Conservation (phyloP, 1,140 invertebrate genomes). For the Phymorhynchus buccinoides region DNA sequence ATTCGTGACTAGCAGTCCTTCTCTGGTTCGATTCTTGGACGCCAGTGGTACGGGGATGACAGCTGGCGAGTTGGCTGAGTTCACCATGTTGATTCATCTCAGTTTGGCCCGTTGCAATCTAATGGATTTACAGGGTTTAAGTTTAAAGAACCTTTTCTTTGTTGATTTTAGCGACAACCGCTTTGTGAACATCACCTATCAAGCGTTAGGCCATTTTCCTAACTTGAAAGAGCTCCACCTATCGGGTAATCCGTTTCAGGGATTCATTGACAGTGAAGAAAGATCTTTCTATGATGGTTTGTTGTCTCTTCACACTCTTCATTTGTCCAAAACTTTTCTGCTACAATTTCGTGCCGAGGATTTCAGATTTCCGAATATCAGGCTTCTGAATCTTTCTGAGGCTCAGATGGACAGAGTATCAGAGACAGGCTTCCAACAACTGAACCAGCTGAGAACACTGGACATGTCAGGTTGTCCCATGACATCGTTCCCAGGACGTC, state of each 20-base stretch:
- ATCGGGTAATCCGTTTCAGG: not conserved
- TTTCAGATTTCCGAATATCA: slow-evolving; percentile 25
- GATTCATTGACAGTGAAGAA: not conserved
- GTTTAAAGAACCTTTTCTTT: slow-evolving; percentile 20
- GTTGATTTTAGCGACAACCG: not conserved
- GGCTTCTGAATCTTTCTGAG: not conserved
- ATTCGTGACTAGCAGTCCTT: not conserved
- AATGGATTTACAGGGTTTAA: slow-evolving; percentile 5
- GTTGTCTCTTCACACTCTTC: not conserved
- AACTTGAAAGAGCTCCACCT: slow-evolving; percentile 32
- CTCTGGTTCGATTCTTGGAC: not conserved
- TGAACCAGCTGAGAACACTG: not conserved
- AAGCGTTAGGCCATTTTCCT: not conserved
- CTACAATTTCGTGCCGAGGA: not conserved
- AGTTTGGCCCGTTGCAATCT: not conserved
- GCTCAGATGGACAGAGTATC: not conserved
- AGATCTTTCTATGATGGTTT: not conserved
- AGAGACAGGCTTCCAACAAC: not conserved
- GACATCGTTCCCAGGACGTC: not conserved
- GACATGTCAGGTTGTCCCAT: not conserved
- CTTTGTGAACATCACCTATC: slow-evolving; percentile 2
- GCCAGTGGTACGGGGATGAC: slow-evolving; percentile 3
- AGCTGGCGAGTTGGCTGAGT: not conserved
- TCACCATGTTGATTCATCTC: not conserved
- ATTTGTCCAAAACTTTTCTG: slow-evolving; percentile 3